Conservation (phyloP, 2,888 invertebrate genomes). For the Apamea sordens region DNA sequence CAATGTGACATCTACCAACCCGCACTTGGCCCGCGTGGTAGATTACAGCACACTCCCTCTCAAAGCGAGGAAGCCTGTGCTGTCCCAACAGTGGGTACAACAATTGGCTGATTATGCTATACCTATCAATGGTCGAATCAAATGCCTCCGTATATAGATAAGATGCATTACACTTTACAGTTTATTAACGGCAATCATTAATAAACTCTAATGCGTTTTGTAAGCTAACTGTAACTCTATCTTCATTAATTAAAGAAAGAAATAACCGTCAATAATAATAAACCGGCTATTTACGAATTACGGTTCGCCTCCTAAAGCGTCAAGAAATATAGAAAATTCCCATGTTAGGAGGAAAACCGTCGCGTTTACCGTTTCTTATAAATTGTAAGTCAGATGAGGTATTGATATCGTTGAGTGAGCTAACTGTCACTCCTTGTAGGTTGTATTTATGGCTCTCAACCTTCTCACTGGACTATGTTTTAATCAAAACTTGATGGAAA, state of each 20-base stretch:
- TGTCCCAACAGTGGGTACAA: no score
- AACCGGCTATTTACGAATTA: neutral
- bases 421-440: slow-evolving; percentile 35
- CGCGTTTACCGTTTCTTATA: slow-evolving; percentile 39
- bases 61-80: no score
- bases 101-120: no score
- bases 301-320: neutral
- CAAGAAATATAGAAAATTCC: slow-evolving; percentile 24
- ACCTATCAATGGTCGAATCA: neutral
- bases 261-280: neutral
- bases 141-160: neutral
- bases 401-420: slow-evolving; percentile 23
- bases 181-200: neutral
- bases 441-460: slow-evolving; percentile 28
- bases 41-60: no score
- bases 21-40: no score
- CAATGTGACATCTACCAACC: no score
- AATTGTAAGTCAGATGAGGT: slow-evolving; percentile 48
- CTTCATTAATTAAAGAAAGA: neutral
- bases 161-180: no score
- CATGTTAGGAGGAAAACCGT: slow-evolving; percentile 18
- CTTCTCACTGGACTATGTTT: slow-evolving; percentile 11
- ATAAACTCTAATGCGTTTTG: neutral
- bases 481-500: slow-evolving; percentile 30
- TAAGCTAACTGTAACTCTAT: neutral